A percentile compares a stretch with the other conserved stretches of the same genome.
phyloP scores from a whole-genome alignment of 2,797 vertebrate genomes.

The Yasuhikotakia modesta region DNA sequence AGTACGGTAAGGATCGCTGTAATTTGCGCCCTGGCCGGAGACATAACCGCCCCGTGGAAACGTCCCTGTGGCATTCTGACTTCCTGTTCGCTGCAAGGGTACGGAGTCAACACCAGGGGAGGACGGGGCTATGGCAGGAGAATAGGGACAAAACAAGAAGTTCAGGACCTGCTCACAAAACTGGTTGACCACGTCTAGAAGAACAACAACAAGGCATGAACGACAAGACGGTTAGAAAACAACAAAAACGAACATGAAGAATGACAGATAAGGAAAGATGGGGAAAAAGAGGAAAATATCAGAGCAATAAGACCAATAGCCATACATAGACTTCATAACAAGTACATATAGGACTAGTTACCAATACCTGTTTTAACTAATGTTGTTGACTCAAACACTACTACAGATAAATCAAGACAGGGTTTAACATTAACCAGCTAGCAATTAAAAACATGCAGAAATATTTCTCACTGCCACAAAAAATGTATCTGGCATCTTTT shows the following conservation, averaged over 20 bases:
- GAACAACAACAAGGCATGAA: slow-evolving; percentile 43
- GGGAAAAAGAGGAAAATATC: background rate
- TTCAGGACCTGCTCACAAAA: slow-evolving; percentile 95
- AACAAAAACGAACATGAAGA: background rate
- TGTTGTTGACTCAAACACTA: no score
- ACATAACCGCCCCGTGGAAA: slow-evolving; percentile 86
- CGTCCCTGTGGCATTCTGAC: slow-evolving; percentile 86
- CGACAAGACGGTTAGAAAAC: background rate
- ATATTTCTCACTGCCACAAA: background rate
- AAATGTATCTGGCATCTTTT: background rate
- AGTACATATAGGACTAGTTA: background rate
- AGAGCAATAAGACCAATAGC: slow-evolving; percentile 16
- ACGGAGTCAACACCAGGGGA: slow-evolving; percentile 99
- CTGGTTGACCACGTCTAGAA: slow-evolving; percentile 88
- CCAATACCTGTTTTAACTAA: background rate
- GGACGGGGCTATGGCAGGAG: slow-evolving; percentile 97
- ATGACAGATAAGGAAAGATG: background rate
- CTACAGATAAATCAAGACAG: background rate
- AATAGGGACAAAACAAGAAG: slow-evolving; percentile 98
- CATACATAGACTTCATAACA: slow-evolving; percentile 7
- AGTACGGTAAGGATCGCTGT: slow-evolving; percentile 93
- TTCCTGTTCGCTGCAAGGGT: slow-evolving; percentile 98
- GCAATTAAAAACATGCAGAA: no score
- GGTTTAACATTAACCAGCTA: background rate
- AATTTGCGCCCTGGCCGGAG: slow-evolving; percentile 85